phyloP scores from a whole-genome alignment of 2,113 vertebrate species.

The Meriones unguiculatus region DNA sequence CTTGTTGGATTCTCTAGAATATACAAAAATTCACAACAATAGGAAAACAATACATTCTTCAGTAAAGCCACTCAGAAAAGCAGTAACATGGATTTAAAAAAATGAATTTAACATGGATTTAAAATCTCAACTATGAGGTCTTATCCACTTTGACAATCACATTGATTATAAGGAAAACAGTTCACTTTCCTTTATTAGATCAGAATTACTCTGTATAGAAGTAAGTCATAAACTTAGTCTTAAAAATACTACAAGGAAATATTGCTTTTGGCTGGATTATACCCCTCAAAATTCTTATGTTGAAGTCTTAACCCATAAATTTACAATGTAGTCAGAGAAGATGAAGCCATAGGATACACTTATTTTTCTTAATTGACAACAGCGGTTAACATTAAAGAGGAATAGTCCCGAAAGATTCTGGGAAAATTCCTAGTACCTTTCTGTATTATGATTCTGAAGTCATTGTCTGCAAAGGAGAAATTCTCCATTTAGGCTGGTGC shows the following conservation, averaged over 20 bases:
- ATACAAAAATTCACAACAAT: background rate
- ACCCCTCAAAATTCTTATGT: background rate
- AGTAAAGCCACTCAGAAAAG: background rate
- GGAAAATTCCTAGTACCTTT: background rate
- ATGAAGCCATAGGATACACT: background rate
- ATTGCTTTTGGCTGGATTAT: background rate
- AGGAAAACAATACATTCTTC: background rate
- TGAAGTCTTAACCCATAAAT: background rate
- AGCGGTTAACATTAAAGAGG: background rate
- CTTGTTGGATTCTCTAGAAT: background rate
- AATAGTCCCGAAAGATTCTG: background rate
- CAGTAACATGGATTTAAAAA: background rate
- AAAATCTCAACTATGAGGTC: background rate
- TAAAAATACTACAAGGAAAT: background rate
- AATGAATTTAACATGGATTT: too few relatives aligned
- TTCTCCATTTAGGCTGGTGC: background rate
- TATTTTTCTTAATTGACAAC: background rate
- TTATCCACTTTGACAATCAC: background rate
- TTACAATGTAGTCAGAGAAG: background rate
- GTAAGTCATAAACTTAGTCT: conserved; percentile 9
- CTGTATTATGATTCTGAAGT: background rate
- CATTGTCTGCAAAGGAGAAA: background rate
- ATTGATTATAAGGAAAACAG: conserved; percentile 12
- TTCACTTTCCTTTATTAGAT: background rate
- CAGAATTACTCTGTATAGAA: background rate